phyloP scores from a whole-genome alignment of 1,140 invertebrate species.

The Vanessa tameamea region DNA sequence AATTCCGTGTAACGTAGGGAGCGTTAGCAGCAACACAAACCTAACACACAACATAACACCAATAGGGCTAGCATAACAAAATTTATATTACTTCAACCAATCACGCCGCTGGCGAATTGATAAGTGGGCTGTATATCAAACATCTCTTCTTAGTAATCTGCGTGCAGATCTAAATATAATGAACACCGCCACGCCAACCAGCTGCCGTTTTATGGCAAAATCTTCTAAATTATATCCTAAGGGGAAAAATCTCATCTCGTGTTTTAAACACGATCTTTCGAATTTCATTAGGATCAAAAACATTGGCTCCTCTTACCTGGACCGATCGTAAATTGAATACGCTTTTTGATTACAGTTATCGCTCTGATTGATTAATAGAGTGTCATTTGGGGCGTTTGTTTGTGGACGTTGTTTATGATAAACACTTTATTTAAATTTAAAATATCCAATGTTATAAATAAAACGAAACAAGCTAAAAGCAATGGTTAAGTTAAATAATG shows the following conservation, averaged over 20 bases:
- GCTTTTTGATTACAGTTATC: slow-evolving; percentile 46
- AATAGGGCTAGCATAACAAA: slow-evolving; percentile 49
- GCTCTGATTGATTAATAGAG: slow-evolving; percentile 37
- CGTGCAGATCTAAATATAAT: slow-evolving; percentile 56
- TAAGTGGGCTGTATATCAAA: slow-evolving; percentile 74
- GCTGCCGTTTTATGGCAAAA: slow-evolving; percentile 69
- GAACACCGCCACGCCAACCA: slow-evolving; percentile 50
- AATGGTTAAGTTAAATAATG: slow-evolving; percentile 56
- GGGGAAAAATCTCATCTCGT: slow-evolving; percentile 68
- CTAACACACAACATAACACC: slow-evolving; percentile 44
- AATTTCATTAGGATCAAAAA: slow-evolving; percentile 68
- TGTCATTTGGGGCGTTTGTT: slow-evolving; percentile 38
- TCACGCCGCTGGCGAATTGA: slow-evolving; percentile 63
- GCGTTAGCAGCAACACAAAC: slow-evolving; percentile 27
- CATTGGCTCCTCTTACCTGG: slow-evolving; percentile 33
- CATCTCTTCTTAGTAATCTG: slow-evolving; percentile 70
- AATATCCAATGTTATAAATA: slow-evolving; percentile 22
- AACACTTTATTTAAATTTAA: slow-evolving; percentile 28
- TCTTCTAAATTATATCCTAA: slow-evolving; percentile 66
- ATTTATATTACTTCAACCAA: slow-evolving; percentile 54
- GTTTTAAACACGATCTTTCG: slow-evolving; percentile 60
- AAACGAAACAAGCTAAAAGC: slow-evolving; percentile 32
- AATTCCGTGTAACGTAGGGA: slow-evolving; percentile 26
- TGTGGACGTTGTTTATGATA: slow-evolving; percentile 33
- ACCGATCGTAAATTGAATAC: slow-evolving; percentile 53